Conservation (phyloP, 53 echinoderm and acorn worm species). For the Hippasteria phrygiana region DNA sequence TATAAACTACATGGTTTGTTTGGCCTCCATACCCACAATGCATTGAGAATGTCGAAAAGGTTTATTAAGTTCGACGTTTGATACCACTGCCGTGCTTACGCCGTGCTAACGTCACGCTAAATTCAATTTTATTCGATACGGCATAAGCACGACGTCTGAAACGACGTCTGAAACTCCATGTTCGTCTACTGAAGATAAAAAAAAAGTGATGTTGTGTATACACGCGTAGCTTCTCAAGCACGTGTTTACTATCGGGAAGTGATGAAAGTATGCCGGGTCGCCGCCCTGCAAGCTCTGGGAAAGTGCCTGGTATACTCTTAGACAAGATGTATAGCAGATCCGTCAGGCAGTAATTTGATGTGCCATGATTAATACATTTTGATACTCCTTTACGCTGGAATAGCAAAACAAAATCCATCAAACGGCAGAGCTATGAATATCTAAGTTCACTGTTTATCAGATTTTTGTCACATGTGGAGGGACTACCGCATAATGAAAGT, state of each 20-base stretch:
- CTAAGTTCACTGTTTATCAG: no score
- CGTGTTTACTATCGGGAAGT: conserved; percentile 43
- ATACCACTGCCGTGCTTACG: no score
- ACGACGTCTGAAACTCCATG: no score
- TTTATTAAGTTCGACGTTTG: no score
- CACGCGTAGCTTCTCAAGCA: conserved; percentile 20
- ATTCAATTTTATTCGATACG: no score
- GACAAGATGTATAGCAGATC: neutral
- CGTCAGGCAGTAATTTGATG: conserved; percentile 12
- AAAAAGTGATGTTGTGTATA: conserved; percentile 11
- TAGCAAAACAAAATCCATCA: neutral
- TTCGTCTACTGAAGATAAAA: conserved; percentile 44
- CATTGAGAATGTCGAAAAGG: no score
- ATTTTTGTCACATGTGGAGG: no score
- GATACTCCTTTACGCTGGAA: neutral
- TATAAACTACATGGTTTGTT: no score
- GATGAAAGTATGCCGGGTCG: conserved; percentile 36
- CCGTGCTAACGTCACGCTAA: no score
- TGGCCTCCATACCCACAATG: no score
- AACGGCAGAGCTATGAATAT: neutral
- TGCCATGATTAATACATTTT: neutral
- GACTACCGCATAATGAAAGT: no score
- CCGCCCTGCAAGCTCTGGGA: conserved; percentile 10
- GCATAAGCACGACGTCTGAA: no score
- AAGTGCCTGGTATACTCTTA: neutral